Evolutionary conservation across 2,113 vertebrate genomes (phyloP).

Genomic region (Rhea pennata): DNA sequence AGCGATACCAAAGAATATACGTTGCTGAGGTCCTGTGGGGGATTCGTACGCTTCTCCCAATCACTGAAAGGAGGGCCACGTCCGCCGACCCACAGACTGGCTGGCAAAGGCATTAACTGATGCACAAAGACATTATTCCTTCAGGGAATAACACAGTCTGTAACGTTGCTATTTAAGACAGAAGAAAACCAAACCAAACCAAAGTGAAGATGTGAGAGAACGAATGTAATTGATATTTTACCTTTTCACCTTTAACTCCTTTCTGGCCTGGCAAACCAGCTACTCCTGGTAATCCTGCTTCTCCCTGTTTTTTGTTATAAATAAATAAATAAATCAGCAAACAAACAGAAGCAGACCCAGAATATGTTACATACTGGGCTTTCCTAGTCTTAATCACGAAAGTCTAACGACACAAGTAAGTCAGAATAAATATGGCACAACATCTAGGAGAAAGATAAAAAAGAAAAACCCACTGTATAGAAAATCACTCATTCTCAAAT

Average conservation of each 20-base stretch:
- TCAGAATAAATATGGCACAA: not conserved
- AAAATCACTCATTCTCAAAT: not conserved
- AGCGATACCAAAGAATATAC: not conserved
- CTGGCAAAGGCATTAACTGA: not conserved
- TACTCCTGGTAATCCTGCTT: constrained; percentile 80
- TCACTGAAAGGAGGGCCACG: not conserved
- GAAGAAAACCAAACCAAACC: not conserved
- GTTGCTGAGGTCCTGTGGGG: not conserved
- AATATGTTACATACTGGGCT: not conserved
- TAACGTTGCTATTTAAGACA: not conserved
- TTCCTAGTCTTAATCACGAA: constrained; percentile 12
- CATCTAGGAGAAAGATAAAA: not conserved
- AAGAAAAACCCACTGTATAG: not conserved
- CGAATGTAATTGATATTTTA: constrained; percentile 49
- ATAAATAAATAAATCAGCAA: not conserved
- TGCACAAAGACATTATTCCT: not conserved
- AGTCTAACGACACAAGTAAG: not conserved
- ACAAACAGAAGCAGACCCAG: not conserved
- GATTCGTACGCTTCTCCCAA: not conserved
- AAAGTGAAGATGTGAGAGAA: not conserved
- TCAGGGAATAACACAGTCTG: not conserved
- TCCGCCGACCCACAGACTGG: not conserved
- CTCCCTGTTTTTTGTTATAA: constrained; percentile 76
- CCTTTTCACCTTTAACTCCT: constrained; percentile 85
- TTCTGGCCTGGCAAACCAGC: constrained; percentile 82